These are phyloP conservation scores for Drosophila pachea DNA, from an alignment of 1,140 invertebrate genomes.

Conservation along the genomic window DNA sequence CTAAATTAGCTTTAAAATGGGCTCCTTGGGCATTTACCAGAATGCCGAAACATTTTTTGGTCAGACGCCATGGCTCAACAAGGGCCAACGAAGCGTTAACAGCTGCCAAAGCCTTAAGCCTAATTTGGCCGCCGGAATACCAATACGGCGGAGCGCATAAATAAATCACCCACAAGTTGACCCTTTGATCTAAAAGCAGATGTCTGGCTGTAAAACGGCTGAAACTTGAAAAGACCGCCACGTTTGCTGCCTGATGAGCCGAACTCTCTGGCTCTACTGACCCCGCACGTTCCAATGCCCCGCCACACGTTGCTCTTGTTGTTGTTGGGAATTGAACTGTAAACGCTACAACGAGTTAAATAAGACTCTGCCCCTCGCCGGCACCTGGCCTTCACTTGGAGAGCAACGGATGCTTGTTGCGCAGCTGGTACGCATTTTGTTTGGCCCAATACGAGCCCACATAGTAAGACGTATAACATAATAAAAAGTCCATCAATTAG, in stretches of 20 bases:
- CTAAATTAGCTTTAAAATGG: slow-evolving; percentile 27
- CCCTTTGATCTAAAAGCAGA: slow-evolving; percentile 59
- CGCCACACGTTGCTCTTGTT: slow-evolving; percentile 16
- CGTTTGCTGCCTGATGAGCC: slow-evolving; percentile 37
- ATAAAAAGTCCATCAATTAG: too few relatives aligned
- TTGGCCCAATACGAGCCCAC: too few relatives aligned
- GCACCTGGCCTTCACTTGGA: too few relatives aligned
- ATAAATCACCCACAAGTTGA: slow-evolving; percentile 58
- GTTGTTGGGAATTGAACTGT: slow-evolving; percentile 22
- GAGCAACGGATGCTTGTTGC: too few relatives aligned
- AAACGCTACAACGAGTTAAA: slow-evolving; percentile 41
- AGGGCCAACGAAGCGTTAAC: slow-evolving; percentile 48
- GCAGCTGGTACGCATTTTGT: too few relatives aligned
- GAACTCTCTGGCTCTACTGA: slow-evolving; percentile 6
- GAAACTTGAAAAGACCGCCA: slow-evolving; percentile 35
- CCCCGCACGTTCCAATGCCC: slow-evolving; percentile 7
- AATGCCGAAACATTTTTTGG: slow-evolving; percentile 14
- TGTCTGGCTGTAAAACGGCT: slow-evolving; percentile 32
- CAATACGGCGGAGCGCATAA: slow-evolving; percentile 33
- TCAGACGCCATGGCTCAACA: slow-evolving; percentile 5
- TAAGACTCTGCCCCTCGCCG: too few relatives aligned
- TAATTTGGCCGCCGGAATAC: slow-evolving; percentile 42
- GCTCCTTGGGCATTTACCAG: too few relatives aligned
- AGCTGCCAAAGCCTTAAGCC: slow-evolving; percentile 45
- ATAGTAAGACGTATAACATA: too few relatives aligned